Conservation (phyloP, 2,113 vertebrate genomes). For the Neopipo cinnamomea region DNA sequence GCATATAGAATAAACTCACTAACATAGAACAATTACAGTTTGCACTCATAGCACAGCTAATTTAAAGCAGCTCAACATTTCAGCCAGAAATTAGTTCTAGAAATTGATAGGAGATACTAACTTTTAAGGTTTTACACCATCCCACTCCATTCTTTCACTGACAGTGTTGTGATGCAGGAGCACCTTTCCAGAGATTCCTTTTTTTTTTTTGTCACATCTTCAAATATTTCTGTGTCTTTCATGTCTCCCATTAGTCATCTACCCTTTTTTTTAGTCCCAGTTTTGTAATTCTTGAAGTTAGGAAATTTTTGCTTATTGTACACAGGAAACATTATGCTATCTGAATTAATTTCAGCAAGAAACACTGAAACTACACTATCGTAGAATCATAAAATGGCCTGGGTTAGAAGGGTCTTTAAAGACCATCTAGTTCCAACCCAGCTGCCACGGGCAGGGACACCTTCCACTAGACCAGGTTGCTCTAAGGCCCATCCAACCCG, state of each 20-base stretch:
- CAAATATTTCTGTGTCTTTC: background rate
- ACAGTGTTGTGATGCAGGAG: background rate
- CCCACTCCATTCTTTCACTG: background rate
- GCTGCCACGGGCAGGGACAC: background rate
- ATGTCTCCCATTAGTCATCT: background rate
- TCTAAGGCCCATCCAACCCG: background rate
- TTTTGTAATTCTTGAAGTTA: background rate
- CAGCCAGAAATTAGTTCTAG: background rate
- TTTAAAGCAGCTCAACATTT: background rate
- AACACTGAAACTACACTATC: background rate
- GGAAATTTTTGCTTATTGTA: background rate
- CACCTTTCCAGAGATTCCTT: background rate
- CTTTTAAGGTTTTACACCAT: background rate
- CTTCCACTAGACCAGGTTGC: background rate
- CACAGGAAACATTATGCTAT: accelerated
- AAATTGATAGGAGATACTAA: background rate
- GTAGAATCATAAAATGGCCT: background rate
- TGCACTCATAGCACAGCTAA: background rate
- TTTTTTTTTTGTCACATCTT: background rate
- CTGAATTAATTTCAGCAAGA: background rate
- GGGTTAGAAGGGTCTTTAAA: background rate
- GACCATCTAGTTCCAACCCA: background rate
- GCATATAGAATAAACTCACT: background rate
- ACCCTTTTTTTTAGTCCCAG: background rate
- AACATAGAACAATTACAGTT: background rate